These are phyloP conservation scores for Eulimnadia texana DNA, from an alignment of 1,140 invertebrate genomes.

Conservation along the genomic window DNA sequence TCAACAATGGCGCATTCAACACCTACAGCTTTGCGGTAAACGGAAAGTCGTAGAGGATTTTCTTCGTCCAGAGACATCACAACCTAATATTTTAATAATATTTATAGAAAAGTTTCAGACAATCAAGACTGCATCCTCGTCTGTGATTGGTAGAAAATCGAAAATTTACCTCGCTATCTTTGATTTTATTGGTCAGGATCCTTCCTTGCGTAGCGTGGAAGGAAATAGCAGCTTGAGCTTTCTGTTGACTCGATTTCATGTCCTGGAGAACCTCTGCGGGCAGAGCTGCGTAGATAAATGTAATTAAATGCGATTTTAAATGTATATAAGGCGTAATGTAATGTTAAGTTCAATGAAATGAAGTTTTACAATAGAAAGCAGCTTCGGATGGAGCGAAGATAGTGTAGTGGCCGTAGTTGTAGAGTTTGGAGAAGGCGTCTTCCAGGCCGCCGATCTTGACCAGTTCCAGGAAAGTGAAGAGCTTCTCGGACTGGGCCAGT, in stretches of 20 bases:
- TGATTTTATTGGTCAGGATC: conserved; percentile 27
- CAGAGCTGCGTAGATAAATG: conserved; percentile 23
- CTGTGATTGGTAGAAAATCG: no score
- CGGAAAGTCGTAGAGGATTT: conserved; percentile 30
- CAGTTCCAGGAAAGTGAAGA: conserved; percentile 29
- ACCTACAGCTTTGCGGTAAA: conserved; percentile 30
- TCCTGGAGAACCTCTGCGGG: conserved; percentile 25
- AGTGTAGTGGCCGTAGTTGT: conserved; percentile 33
- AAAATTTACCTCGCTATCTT: conserved; percentile 32
- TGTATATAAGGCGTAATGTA: conserved; percentile 1
- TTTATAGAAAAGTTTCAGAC: no score
- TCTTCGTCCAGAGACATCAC: conserved; percentile 31
- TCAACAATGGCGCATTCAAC: conserved; percentile 34
- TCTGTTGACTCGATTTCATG: conserved; percentile 26
- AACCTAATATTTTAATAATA: no score
- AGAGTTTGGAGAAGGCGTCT: conserved; percentile 29
- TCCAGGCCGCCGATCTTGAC: conserved; percentile 31
- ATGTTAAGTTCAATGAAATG: conserved; percentile 1
- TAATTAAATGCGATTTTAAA: background rate
- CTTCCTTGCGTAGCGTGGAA: conserved; percentile 30
- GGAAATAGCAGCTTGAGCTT: conserved; percentile 28
- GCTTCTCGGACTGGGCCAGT: conserved; percentile 25
- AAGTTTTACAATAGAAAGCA: conserved; percentile 33
- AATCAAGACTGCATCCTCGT: no score
- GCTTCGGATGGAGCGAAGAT: conserved; percentile 38